Conservation (phyloP, 2,113 vertebrate species). For the Thamnophis sirtalis region DNA sequence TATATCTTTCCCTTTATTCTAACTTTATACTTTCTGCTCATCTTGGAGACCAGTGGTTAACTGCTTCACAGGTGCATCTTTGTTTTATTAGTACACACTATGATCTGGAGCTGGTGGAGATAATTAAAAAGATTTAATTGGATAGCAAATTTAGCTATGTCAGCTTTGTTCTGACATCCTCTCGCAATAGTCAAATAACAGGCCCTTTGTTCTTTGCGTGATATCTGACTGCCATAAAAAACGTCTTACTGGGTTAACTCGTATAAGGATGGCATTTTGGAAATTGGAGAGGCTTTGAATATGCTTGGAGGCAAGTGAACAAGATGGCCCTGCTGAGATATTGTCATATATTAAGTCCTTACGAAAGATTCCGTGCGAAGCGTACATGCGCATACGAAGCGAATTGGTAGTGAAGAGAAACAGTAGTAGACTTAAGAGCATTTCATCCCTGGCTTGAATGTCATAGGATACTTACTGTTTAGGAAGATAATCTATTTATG, state of each 20-base stretch:
- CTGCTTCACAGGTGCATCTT: not conserved
- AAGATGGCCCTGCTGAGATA: not conserved
- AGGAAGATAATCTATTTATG: not conserved
- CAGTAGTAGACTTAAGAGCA: too few species aligned
- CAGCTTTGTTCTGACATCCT: not conserved
- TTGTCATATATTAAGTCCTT: not conserved
- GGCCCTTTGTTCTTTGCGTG: not conserved
- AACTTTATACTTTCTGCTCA: not conserved
- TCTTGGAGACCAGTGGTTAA: not conserved
- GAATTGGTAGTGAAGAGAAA: too few species aligned
- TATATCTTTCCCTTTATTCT: not conserved
- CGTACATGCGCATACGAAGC: too few species aligned
- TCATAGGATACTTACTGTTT: not conserved
- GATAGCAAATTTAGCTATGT: not conserved
- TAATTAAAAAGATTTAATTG: constrained; percentile 15
- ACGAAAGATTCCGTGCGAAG: not conserved
- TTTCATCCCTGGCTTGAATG: not conserved
- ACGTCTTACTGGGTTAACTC: not conserved
- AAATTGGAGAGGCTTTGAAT: not conserved
- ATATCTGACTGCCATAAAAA: not conserved
- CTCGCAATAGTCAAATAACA: not conserved
- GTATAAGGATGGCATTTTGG: not conserved
- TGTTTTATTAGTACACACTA: not conserved
- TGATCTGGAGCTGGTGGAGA: not conserved
- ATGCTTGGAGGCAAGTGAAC: not conserved